These are phyloP conservation scores for Phlogophora meticulosa DNA, from an alignment of 2,888 invertebrate species.

Conservation along the genomic window DNA sequence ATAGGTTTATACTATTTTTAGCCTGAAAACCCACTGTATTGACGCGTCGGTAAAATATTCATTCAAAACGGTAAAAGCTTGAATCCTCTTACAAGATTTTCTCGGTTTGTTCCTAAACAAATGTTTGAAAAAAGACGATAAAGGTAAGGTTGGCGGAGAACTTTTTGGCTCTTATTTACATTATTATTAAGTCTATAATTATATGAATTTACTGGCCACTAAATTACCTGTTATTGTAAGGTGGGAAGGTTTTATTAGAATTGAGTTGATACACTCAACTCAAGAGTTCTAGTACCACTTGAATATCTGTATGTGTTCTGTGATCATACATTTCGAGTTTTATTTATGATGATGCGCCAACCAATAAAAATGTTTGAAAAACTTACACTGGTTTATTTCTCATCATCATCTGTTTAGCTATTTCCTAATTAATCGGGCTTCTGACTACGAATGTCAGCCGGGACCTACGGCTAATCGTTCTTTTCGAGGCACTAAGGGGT, in stretches of 20 bases:
- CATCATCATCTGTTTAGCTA: no score
- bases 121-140: constrained; percentile 67
- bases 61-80: constrained; percentile 33
- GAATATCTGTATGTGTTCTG: neutral
- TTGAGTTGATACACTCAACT: neutral
- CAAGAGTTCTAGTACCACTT: neutral
- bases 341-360: no score
- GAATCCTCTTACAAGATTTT: constrained; percentile 65
- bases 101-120: constrained; percentile 64
- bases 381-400: no score
- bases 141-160: constrained; percentile 6
- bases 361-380: no score
- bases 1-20: constrained; percentile 20
- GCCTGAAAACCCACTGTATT: neutral
- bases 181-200: neutral
- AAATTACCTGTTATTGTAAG: neutral
- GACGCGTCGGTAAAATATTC: constrained; percentile 42
- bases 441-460: no score
- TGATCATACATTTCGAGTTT: no score
- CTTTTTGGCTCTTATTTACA: neutral
- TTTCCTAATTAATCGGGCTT: no score
- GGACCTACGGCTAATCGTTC: no score
- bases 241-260: neutral
- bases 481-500: no score
- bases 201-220: neutral